Base-by-base conservation (phyloP, 1,140 invertebrate species). In the Ips nitidus region DNA sequence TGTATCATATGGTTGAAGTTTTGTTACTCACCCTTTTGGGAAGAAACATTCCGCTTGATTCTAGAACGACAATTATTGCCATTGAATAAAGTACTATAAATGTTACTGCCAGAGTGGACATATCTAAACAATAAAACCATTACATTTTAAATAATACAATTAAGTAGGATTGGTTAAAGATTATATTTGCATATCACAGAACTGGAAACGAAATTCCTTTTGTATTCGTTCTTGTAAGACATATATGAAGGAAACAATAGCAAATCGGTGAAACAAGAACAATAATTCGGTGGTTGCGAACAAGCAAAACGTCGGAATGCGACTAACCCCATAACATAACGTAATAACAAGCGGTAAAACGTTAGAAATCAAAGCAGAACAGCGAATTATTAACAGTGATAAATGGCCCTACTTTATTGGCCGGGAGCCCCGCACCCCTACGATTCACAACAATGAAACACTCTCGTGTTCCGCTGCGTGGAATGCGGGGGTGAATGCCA, bases 321-420 rank as follows among this genome's bases (percentile, higher is more conserved):
- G 37, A 52, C 22, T 53, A 53, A 68, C 40, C 56, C 66, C 57
- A 68, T 64, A 70, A 64, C 61, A 52, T 52, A 62, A 55, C 43
- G 61, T 64, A 71, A 71, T 66, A 66, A 71, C 69, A 66, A 71
- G 69, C 61, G 8, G 62, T 71, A 71, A 71, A 71, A 71, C 50
- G 69, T 63, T 63, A 66, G 69, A 71, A 71, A 71, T 71, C 69
- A 71, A 71, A 71, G 69, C 69, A 66, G 52, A 64, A 42, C 68
- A 70, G 67, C 58, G 70, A 74, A 74, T 75, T 74, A 72, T 77
- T 74, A 76, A 64, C 74, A 76, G 73, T 77, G 76, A 76, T 77
- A 78, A 75, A 76, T 78, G 75, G 74, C 67, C 73, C 53, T 71
- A 69, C 74, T 75, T 79, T 76, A 77, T 76, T 73, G 75, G 63